A percentile compares a stretch with the other conserved stretches of the same genome.
phyloP scores from a whole-genome alignment of 2,797 vertebrate genomes.

The Enteromius treurensis region DNA sequence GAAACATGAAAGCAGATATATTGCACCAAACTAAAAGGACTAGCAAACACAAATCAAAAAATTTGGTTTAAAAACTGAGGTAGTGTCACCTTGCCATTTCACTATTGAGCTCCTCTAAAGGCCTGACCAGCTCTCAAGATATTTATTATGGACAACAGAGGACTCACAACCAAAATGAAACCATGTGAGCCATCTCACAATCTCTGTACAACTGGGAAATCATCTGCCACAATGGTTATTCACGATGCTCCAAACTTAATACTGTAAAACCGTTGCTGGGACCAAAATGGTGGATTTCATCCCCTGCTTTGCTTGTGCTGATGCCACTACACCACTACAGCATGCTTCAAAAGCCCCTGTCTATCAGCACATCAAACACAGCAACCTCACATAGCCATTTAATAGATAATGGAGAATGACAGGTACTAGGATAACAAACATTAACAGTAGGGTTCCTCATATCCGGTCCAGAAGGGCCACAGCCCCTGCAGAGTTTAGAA shows the following conservation, averaged over 20 bases:
- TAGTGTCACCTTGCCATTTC: slow-evolving; percentile 15
- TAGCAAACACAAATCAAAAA: slow-evolving; percentile 7
- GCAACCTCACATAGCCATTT: slow-evolving; percentile 11
- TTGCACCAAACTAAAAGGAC: background rate
- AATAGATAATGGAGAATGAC: slow-evolving; percentile 1
- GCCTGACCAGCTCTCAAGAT: slow-evolving; percentile 18
- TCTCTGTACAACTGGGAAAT: slow-evolving; percentile 33
- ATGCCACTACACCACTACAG: background rate
- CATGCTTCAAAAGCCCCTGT: background rate
- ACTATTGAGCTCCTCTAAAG: slow-evolving; percentile 1
- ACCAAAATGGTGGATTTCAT: slow-evolving; percentile 61
- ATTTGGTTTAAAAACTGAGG: background rate
- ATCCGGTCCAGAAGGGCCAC: background rate
- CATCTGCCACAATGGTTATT: slow-evolving; percentile 41
- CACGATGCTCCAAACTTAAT: slow-evolving; percentile 38
- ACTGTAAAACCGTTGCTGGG: slow-evolving; percentile 50
- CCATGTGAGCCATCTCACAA: slow-evolving; percentile 23
- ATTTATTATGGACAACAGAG: slow-evolving; percentile 25
- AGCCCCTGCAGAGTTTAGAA: slow-evolving; percentile 14
- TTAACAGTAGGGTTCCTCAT: background rate
- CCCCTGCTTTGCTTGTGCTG: slow-evolving; percentile 20
- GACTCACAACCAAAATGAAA: slow-evolving; percentile 50
- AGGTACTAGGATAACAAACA: slow-evolving; percentile 17
- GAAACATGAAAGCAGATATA: slow-evolving; percentile 6
- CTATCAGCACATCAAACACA: slow-evolving; percentile 14